A percentile compares a stretch with the other conserved stretches of the same genome.
Evolutionary conservation across 1,140 invertebrate genomes (phyloP).

Genomic region (Bombus breviceps): DNA sequence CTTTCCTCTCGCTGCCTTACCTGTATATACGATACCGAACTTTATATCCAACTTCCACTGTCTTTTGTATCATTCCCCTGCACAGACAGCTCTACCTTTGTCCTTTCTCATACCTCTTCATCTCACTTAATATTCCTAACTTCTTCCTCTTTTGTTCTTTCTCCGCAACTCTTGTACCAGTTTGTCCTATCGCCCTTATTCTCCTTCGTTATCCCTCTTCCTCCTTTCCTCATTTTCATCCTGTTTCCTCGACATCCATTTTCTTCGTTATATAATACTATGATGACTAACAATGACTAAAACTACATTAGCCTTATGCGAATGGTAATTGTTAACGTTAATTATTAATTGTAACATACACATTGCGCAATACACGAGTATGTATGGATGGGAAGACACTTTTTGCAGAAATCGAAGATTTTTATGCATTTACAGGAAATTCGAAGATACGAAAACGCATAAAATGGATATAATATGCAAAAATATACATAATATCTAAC

Average conservation of each 20-base stretch:
- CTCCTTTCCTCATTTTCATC: neutral
- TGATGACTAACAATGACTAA: neutral
- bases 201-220: neutral
- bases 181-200: conserved; percentile 1
- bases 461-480: neutral
- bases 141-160: neutral
- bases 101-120: neutral
- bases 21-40: conserved; percentile 18
- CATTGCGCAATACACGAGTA: neutral
- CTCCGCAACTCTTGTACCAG: neutral
- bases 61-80: conserved; percentile 7
- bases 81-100: neutral
- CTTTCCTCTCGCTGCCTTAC: neutral
- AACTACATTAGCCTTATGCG: no score
- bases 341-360: neutral
- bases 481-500: neutral
- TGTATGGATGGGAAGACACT: neutral
- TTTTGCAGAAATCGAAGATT: neutral
- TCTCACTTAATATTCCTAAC: conserved; percentile 22
- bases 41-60: conserved; percentile 21
- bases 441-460: neutral
- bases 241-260: neutral
- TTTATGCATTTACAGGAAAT: neutral
- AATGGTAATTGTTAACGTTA: neutral
- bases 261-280: neutral